phyloP scores from a whole-genome alignment of 2,797 vertebrate species.

The Tokudaia muenninki region DNA sequence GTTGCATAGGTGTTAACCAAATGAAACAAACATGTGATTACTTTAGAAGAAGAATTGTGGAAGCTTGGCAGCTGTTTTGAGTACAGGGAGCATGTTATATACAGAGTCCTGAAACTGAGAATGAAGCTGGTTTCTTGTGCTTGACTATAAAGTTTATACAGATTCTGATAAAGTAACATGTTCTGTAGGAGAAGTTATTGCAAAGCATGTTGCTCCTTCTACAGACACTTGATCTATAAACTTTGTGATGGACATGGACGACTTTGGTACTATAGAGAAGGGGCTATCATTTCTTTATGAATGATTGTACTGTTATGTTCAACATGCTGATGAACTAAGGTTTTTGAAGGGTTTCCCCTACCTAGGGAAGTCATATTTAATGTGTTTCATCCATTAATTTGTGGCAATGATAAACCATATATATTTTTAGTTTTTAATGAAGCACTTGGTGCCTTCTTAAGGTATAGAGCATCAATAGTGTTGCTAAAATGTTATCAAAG shows the following conservation, averaged over 20 bases:
- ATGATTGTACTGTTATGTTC: not conserved
- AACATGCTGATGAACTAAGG: not conserved
- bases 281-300: slow-evolving; percentile 29
- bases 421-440: slow-evolving; percentile 14
- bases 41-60: not conserved
- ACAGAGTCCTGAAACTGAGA: not conserved
- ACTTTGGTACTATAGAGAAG: not conserved
- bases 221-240: not conserved
- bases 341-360: not conserved
- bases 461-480: not conserved
- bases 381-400: slow-evolving; percentile 46
- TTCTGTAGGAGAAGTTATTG: not conserved
- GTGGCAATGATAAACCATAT: not conserved
- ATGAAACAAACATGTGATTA: not conserved
- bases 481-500: slow-evolving; percentile 57
- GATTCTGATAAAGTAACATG: not conserved
- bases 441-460: slow-evolving; percentile 10
- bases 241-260: not conserved
- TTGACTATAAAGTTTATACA: not conserved
- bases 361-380: slow-evolving; percentile 20
- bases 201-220: not conserved
- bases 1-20: slow-evolving; percentile 7
- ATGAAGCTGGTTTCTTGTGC: not conserved
- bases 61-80: not conserved
- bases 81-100: no score